Base-by-base conservation (phyloP, 2,113 vertebrate species). In the Chlamydotis undulata region DNA sequence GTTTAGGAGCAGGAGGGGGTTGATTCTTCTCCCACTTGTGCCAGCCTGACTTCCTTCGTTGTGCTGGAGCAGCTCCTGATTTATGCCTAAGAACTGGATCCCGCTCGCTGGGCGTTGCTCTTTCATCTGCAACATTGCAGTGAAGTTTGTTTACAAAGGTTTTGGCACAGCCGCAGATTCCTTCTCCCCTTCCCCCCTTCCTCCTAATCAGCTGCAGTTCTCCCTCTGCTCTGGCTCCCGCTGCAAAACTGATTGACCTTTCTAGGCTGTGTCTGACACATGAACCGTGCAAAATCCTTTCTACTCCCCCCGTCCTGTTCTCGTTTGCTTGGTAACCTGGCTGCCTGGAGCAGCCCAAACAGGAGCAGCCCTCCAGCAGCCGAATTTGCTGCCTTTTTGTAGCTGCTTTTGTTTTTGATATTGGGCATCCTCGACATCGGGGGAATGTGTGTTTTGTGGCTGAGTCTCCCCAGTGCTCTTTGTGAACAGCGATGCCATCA, bases 181-280 rank as follows among this genome's bases (percentile, higher is more conserved):
- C 73, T 94, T 75, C 73, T 89, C 89, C 86, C 91, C 89, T 84
- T 87, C 47, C 68, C 84, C 60, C 43, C 24, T 71, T 47, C 80
- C 79, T 65, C 83, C 31, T 45, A 87, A 91, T 90, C 89, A 83
- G 76, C 79, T 76, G 77, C 83, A 75, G 67, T 92, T 91, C 93
- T 85, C 83, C 33, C 80, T 77, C 77, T 85, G 69, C 90, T 92
- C 87, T 80, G 83, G 84, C 77, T 96, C 74, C 61, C 1, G 7
- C 91, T 94, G 96, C 92, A 95, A 85, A 94, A 96, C 87, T 52
- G 83, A 89, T 95, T 96, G 96, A 96, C 96, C 95, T 97, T 92
- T 95, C 83, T 35, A 78, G 85, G 94, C 89, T 65, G 50, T 21
- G 91, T 59, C 94, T 96, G 95, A 95, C 89, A 93, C 87, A 70